Conservation (phyloP, 2,113 vertebrate species). For the Natator depressus region DNA sequence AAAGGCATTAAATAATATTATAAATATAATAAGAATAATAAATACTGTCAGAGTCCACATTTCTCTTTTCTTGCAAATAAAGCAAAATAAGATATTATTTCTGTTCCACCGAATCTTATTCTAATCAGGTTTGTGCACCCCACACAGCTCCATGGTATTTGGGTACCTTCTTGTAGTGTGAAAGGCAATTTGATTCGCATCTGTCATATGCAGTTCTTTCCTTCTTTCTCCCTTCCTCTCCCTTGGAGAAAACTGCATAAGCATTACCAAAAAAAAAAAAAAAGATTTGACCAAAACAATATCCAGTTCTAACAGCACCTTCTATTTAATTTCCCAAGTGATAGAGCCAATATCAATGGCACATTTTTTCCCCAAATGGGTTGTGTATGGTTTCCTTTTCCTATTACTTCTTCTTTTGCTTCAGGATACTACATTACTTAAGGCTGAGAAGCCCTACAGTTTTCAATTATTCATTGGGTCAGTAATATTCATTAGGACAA, state of each 20-base stretch:
- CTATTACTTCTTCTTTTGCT: background rate
- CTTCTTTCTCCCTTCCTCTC: background rate
- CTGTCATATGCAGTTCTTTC: background rate
- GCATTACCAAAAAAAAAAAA: background rate
- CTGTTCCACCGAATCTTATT: background rate
- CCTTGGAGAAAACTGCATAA: background rate
- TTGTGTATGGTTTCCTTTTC: background rate
- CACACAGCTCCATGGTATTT: background rate
- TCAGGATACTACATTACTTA: background rate
- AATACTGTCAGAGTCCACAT: background rate
- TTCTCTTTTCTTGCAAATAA: background rate
- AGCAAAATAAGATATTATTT: background rate
- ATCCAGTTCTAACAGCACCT: background rate
- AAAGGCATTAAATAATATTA: background rate
- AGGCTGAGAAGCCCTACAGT: background rate
- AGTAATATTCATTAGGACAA: rapidly evolving
- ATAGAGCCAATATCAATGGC: background rate
- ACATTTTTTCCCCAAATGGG: background rate
- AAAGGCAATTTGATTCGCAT: rapidly evolving
- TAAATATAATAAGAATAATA: background rate
- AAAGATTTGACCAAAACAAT: background rate
- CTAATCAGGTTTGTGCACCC: background rate
- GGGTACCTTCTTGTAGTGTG: background rate
- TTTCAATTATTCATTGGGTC: background rate
- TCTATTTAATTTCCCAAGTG: background rate